Conservation (phyloP, 2,888 invertebrate genomes). For the Linnaemya vulpina region DNA sequence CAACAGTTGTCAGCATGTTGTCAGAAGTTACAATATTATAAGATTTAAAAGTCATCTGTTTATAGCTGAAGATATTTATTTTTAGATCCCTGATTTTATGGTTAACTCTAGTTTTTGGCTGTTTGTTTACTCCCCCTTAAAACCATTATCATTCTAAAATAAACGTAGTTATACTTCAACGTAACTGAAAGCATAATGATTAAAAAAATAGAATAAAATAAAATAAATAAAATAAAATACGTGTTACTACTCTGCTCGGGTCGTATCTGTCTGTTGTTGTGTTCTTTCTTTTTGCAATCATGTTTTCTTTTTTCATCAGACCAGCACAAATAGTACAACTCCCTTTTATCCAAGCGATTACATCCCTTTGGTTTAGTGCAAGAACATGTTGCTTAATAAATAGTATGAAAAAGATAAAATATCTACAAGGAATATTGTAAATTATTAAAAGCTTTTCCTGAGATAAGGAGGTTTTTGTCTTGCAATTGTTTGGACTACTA, state of each 20-base stretch:
- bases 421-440: slow-evolving; percentile 58
- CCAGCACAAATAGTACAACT: slow-evolving; percentile 27
- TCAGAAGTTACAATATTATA: no score
- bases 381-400: slow-evolving; percentile 44
- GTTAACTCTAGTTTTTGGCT: no score
- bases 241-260: slow-evolving; percentile 43
- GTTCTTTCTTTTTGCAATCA: slow-evolving; percentile 9
- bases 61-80: no score
- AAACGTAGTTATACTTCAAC: slow-evolving; percentile 33
- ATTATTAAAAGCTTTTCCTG: slow-evolving; percentile 61
- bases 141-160: slow-evolving; percentile 47
- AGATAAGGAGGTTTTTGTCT: slow-evolving; percentile 2
- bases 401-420: slow-evolving; percentile 35
- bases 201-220: slow-evolving; percentile 15
- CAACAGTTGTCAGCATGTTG: no score
- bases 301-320: slow-evolving; percentile 2
- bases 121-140: slow-evolving; percentile 1
- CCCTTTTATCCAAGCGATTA: slow-evolving; percentile 39
- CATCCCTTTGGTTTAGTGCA: slow-evolving; percentile 42
- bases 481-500: slow-evolving; percentile 27
- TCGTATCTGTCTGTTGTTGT: background rate
- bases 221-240: slow-evolving; percentile 47
- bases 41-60: no score
- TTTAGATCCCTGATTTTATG: no score
- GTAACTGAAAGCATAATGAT: slow-evolving; percentile 66